Evolutionary conservation across 2,797 vertebrate species (phyloP), one percentile per base, ranked within the genome.

Genomic region (Sylvia borin): DNA sequence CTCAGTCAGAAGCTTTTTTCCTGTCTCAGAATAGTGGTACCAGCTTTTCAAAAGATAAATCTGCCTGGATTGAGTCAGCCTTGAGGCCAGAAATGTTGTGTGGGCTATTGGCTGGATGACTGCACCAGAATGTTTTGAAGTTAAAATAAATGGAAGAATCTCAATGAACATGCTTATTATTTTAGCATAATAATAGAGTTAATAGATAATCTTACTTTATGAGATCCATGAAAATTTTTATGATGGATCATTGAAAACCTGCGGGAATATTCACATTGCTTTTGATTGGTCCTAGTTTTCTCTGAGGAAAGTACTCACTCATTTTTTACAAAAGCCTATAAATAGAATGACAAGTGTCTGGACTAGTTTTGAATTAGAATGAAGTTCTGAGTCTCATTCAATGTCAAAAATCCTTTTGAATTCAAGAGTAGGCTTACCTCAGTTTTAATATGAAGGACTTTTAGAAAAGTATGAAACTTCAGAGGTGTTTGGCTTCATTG

Each of bases 121-220:
- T 67, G 45, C 42, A 74, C 3, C 81, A 88, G 93, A 95, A 94
- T 88, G 88, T 86, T 94, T 88, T 93, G 85, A 93, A 89, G 86
- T 86, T 71, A 89, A 96, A 96, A 96, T 53, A 67, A 94, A 94
- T 67, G 65, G 36, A 93, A 92, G 51, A 92, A 84, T 90, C 32
- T 72, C 43, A 83, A 64, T 50, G 32, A 83, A 64, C 9, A 3
- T 71, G 43, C 10, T 81, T 66, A 11, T 66, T 84, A 45, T 55
- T 29, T 48, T 75, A 81, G 72, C 32, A 38, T 9, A 85, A 64
- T 38, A 71, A 58, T 27, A 54, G 7, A 45, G 3, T 67, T 79
- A 74, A 47, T 26, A 88, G n/a, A 25, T 54, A 71, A 77, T 71
- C 43, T 74, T 48, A 47, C 20, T 20, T 57, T 65, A 58, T 15